These are phyloP conservation scores for Falco rusticolus DNA, from an alignment of 2,797 vertebrate species.

Conservation along the genomic window DNA sequence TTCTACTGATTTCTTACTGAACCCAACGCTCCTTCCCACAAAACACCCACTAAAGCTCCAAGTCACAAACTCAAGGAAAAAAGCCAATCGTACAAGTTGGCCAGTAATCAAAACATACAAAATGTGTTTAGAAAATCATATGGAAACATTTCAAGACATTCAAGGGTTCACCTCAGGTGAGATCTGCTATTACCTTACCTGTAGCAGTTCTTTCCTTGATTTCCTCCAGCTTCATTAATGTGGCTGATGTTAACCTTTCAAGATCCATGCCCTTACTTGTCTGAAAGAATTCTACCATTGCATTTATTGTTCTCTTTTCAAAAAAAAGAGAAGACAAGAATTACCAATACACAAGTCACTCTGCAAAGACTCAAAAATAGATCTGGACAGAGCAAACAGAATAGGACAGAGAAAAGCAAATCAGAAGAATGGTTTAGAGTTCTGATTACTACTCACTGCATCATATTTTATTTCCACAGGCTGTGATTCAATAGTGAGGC, in stretches of 20 bases:
- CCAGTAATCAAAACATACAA: not conserved
- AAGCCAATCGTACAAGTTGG: not conserved
- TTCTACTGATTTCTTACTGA: not conserved
- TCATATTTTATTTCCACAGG: conserved; percentile 96
- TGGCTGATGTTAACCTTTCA: conserved; percentile 91
- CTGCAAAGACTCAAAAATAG: not conserved
- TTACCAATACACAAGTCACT: not conserved
- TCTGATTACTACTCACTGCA: conserved; percentile 80
- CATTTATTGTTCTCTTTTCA: conserved; percentile 88
- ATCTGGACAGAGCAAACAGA: not conserved
- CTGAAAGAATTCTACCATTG: conserved; percentile 90
- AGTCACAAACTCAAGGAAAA: not conserved
- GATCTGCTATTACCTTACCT: conserved; percentile 72
- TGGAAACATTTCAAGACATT: not conserved
- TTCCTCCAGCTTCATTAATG: conserved; percentile 93
- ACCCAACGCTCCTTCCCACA: not conserved
- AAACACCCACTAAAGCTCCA: not conserved
- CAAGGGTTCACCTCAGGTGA: not conserved
- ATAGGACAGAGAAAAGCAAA: not conserved
- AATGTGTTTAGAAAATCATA: not conserved
- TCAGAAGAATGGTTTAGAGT: not conserved
- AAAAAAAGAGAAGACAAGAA: not conserved
- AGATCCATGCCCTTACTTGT: conserved; percentile 88
- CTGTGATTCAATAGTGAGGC: conserved; percentile 87
- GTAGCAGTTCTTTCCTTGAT: conserved; percentile 94